phyloP scores from a whole-genome alignment of 2,113 vertebrate species.

The Ondatra zibethicus region DNA sequence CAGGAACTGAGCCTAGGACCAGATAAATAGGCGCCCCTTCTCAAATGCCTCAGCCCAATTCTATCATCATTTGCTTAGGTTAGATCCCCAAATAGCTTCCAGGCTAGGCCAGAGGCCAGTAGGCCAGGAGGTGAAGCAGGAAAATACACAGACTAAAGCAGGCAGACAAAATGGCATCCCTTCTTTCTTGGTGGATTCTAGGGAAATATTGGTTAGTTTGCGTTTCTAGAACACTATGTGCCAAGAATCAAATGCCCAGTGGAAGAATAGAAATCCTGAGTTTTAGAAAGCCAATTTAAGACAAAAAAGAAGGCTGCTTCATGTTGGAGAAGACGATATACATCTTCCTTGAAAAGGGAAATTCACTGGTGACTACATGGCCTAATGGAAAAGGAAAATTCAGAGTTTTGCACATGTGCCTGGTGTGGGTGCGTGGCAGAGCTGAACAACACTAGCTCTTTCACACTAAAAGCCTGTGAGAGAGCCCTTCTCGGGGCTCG shows the following conservation, averaged over 20 bases:
- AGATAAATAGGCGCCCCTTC: constrained; percentile 51
- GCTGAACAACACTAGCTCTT: neutral
- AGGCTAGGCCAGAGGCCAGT: neutral
- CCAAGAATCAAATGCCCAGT: neutral
- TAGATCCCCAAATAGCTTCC: constrained; percentile 64
- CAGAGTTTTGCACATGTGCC: neutral
- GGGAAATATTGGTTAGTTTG: constrained; percentile 26
- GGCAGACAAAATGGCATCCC: constrained; percentile 17
- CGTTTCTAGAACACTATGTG: constrained; percentile 25
- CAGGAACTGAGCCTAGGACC: constrained; percentile 51
- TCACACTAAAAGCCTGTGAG: constrained; percentile 21
- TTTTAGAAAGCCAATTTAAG: constrained; percentile 26
- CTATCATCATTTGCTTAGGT: constrained; percentile 23
- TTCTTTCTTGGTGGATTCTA: constrained; percentile 6
- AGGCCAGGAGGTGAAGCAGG: neutral
- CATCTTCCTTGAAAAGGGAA: constrained; percentile 39
- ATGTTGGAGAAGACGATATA: neutral
- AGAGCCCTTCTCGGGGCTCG: constrained; percentile 19
- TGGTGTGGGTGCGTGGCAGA: neutral
- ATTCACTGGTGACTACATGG: neutral
- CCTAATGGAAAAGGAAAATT: constrained; percentile 17
- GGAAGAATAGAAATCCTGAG: neutral
- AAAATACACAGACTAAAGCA: neutral
- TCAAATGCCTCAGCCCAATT: constrained; percentile 65
- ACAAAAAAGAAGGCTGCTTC: constrained; percentile 5